A percentile compares a stretch with the other conserved stretches of the same genome.
phyloP scores from a whole-genome alignment of 53 echinoderm and acorn worm genomes.

The Holothuria leucospilota region DNA sequence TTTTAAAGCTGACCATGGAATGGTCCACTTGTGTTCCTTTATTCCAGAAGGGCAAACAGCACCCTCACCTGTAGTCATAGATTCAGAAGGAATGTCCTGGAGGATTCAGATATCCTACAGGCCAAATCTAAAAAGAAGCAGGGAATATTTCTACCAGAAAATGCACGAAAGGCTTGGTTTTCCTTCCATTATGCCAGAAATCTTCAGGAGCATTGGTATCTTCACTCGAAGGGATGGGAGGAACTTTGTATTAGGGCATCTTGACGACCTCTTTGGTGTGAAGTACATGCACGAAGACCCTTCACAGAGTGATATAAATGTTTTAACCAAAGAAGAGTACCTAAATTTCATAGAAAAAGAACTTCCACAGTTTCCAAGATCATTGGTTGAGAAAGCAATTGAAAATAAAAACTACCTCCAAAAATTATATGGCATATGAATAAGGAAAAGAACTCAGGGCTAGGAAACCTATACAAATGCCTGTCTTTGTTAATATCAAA shows the following conservation, averaged over 20 bases:
- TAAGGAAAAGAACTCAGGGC: no score
- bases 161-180: not conserved
- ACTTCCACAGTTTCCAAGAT: conserved; percentile 1
- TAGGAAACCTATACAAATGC: no score
- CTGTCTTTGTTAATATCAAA: no score
- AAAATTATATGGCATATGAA: no score
- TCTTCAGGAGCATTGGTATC: not conserved
- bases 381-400: not conserved
- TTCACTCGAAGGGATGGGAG: not conserved
- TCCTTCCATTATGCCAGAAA: not conserved
- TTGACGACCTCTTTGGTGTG: not conserved
- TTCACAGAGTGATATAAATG: not conserved
- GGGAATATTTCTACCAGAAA: not conserved
- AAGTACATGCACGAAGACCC: conserved; percentile 5
- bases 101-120: not conserved
- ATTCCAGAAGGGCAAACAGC: not conserved
- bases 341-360: not conserved
- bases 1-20: conserved; percentile 16
- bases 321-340: not conserved
- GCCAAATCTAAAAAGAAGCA: not conserved
- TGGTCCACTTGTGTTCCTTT: not conserved
- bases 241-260: not conserved
- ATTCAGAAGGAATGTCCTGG: not conserved
- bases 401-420: not conserved
- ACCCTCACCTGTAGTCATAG: not conserved